phyloP scores from a whole-genome alignment of 2,888 invertebrate genomes.

The Hypena proboscidalis region DNA sequence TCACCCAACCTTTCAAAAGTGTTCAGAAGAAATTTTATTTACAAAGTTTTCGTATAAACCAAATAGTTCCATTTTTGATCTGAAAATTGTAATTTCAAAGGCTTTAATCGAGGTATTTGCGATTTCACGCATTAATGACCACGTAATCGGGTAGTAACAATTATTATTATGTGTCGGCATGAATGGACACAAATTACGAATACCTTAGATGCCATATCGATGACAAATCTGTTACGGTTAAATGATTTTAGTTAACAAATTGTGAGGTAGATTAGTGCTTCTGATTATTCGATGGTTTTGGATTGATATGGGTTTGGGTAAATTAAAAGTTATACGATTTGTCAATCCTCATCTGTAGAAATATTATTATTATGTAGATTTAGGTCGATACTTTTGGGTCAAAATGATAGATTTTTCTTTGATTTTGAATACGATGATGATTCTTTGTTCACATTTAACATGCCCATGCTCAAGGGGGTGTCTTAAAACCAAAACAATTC shows the following conservation, averaged over 20 bases:
- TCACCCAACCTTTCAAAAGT: neutral
- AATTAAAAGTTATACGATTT: no score
- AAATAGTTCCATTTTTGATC: conserved; percentile 4
- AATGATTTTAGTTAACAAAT: conserved; percentile 7
- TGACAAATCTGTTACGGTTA: conserved; percentile 28
- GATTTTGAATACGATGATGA: no score
- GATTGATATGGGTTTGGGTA: no score
- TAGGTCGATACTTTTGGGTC: no score
- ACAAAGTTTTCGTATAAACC: neutral
- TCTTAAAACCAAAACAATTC: no score
- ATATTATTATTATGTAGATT: no score
- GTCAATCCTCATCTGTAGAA: no score
- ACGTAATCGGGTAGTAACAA: conserved; percentile 22
- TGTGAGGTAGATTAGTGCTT: no score
- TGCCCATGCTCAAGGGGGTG: no score
- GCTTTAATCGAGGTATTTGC: conserved; percentile 11
- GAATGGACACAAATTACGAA: conserved; percentile 25
- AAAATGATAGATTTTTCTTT: no score
- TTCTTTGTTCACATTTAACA: no score
- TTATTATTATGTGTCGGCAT: conserved; percentile 28
- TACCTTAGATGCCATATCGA: conserved; percentile 14
- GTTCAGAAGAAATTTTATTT: conserved; percentile 5
- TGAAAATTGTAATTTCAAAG: conserved; percentile 15
- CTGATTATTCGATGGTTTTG: no score
- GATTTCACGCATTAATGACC: conserved; percentile 29